A percentile compares a stretch with the other conserved stretches of the same genome.
Conservation (phyloP, 2,888 invertebrate genomes). For the Yponomeuta sedellus region DNA sequence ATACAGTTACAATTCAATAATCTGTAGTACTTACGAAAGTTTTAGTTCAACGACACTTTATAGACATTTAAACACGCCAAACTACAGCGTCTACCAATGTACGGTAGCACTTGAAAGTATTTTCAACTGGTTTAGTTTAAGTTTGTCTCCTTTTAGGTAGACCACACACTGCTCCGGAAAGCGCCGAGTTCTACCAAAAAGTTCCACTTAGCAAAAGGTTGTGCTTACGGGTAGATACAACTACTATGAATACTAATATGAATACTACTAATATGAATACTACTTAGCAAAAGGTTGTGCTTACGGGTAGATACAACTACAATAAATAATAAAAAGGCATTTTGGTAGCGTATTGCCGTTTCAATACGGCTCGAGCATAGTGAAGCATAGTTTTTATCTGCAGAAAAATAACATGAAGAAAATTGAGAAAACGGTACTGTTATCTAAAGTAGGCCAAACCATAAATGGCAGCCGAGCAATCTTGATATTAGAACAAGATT, state of each 20-base stretch:
- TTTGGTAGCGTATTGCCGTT: too few species aligned
- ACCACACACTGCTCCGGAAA: neutral
- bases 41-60: too few species aligned
- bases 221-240: too few species aligned
- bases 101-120: neutral
- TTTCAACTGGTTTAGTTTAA: neutral
- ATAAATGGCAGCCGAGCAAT: slow-evolving; percentile 1
- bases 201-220: too few species aligned
- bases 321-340: too few species aligned
- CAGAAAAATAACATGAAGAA: neutral
- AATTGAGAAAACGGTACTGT: neutral
- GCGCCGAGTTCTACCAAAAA: too few species aligned
- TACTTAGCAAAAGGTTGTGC: too few species aligned
- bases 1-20: too few species aligned
- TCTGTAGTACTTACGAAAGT: too few species aligned
- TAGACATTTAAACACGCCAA: neutral
- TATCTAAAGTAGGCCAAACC: neutral
- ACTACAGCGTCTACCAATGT: neutral
- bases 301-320: too few species aligned
- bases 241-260: too few species aligned
- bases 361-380: neutral
- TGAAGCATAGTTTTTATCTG: neutral
- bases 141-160: neutral
- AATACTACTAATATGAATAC: too few species aligned
- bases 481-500: slow-evolving; percentile 13